These are phyloP conservation scores for Cartodere bifasciata DNA, from an alignment of 2,888 invertebrate species.

Conservation along the genomic window DNA sequence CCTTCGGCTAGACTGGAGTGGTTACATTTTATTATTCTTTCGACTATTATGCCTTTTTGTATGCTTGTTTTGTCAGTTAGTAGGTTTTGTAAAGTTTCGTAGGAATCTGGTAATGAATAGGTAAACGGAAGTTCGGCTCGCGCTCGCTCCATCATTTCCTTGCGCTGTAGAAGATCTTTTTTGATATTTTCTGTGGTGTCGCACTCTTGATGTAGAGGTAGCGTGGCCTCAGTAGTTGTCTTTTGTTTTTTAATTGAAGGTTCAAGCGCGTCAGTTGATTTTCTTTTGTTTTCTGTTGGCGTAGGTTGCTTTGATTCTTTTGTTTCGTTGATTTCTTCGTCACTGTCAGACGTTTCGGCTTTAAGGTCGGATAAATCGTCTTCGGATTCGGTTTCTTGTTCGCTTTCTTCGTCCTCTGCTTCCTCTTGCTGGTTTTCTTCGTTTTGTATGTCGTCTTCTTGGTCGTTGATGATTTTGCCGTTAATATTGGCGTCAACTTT, in stretches of 20 bases:
- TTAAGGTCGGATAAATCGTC: constrained; percentile 40
- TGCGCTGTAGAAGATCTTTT: constrained; percentile 30
- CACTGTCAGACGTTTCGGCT: constrained; percentile 31
- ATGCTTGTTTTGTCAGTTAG: constrained; percentile 46
- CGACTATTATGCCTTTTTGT: constrained; percentile 59
- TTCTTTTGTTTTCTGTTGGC: constrained; percentile 11
- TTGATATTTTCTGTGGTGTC: constrained; percentile 20
- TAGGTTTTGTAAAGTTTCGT: constrained; percentile 49
- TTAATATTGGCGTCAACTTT: constrained; percentile 26
- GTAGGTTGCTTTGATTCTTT: constrained; percentile 12
- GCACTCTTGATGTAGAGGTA: constrained; percentile 8
- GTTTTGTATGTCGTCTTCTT: constrained; percentile 24
- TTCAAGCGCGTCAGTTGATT: no score
- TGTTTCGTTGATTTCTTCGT: constrained; percentile 27
- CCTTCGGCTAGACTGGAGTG: constrained; percentile 67
- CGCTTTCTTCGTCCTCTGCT: constrained; percentile 20
- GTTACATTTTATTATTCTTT: constrained; percentile 77
- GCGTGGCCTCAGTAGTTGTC: constrained; percentile 13
- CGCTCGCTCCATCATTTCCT: constrained; percentile 41
- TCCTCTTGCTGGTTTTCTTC: constrained; percentile 19
- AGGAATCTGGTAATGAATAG: constrained; percentile 45
- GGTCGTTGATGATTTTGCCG: constrained; percentile 15
- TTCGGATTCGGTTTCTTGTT: constrained; percentile 24
- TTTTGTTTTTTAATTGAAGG: constrained; percentile 13
- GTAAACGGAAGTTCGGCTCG: constrained; percentile 46